Base-by-base conservation (phyloP, 2,888 invertebrate species). In the Lordiphosa fenestrarum region DNA sequence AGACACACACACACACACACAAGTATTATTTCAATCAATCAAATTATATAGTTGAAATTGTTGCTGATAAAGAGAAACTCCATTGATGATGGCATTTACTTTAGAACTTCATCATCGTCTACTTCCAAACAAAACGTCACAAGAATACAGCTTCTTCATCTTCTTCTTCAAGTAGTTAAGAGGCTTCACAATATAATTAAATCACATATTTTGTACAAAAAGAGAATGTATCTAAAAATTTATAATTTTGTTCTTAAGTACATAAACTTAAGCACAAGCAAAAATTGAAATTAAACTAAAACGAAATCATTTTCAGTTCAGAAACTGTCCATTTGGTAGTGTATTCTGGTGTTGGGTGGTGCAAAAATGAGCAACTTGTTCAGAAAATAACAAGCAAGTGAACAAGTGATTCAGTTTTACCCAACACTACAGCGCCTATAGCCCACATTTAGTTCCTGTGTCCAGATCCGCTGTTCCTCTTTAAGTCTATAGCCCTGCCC, bases 11-110 rank as follows among this genome's bases (percentile, higher is more conserved):
- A 37, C 9, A 37, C 4, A 51, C 12, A 30, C 50, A 44, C 71
- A 84, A 77, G 84, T 84, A 78, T 78, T 84, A 84, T 78, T 77
- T 66, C 82, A 81, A 84, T 82, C 78, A 53, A 60, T 50, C 30
- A 38, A 47, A 36, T 44, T 37, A 53, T 59, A 62, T 66, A 76
- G 69, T 66, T 69, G 41, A 52, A 44, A 65, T 66, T 70, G 53
- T 68, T 67, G 67, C 66, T 66, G 68, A 62, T 56, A 36, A 30
- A 10, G 48, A 23, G 66, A 66, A 74, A 68, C 66, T 77, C 53
- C 71, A 77, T 4, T 30, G 30, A 74, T 77, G 74, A 81, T 84
- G 84, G 77, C 77, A 77, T 77, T 77, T 77, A 77, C 71, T 71
- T 50, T 53, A 25, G 56, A 66, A 80, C 81, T 76, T 77, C 84